These are phyloP conservation scores for Zaprionus ornatus DNA, from an alignment of 1,140 invertebrate genomes.

Conservation along the genomic window DNA sequence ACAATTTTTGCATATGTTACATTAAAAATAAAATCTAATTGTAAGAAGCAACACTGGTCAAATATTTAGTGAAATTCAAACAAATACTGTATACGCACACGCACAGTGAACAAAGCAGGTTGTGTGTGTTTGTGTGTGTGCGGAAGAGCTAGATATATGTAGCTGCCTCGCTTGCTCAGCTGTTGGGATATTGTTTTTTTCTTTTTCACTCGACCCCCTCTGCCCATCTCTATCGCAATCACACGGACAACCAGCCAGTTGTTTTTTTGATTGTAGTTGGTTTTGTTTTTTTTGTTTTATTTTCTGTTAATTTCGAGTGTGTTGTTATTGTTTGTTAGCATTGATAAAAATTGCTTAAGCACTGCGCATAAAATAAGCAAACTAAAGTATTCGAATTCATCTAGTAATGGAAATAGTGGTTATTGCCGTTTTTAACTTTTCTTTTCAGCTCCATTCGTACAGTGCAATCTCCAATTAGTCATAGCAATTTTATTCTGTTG, in stretches of 20 bases:
- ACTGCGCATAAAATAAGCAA: conserved; percentile 38
- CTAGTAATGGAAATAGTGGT: conserved; percentile 21
- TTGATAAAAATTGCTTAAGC: conserved; percentile 27
- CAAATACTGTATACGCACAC: conserved; percentile 23
- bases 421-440: conserved; percentile 21
- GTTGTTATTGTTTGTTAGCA: conserved; percentile 37
- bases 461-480: conserved; percentile 52
- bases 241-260: conserved; percentile 48
- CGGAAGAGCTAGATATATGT: conserved; percentile 24
- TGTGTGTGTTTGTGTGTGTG: conserved; percentile 18
- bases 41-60: conserved; percentile 25
- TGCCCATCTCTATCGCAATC: background rate
- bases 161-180: conserved; percentile 69
- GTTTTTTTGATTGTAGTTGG: conserved; percentile 54
- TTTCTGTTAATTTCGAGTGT: conserved; percentile 50
- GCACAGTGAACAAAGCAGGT: background rate
- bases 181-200: conserved; percentile 59
- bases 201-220: conserved; percentile 39
- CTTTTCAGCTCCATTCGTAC: background rate
- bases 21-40: conserved; percentile 34
- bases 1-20: conserved; percentile 13
- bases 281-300: conserved; percentile 52
- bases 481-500: conserved; percentile 48
- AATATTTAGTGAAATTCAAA: conserved; percentile 50
- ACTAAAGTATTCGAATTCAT: conserved; percentile 2